Conservation (phyloP, 2,113 vertebrate genomes). For the Siniperca chuatsi region DNA sequence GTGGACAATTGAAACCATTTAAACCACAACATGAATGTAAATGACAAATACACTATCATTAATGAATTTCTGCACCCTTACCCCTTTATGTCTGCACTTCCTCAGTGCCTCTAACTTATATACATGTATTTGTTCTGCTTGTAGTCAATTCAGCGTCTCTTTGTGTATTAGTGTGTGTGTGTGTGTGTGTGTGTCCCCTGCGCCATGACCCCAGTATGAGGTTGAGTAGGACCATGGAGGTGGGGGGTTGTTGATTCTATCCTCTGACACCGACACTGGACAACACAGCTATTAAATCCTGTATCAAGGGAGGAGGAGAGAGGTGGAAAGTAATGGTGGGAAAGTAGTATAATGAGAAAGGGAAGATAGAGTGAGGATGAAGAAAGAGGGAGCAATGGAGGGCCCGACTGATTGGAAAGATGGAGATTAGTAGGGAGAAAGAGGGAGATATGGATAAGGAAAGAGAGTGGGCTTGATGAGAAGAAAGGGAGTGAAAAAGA, state of each 20-base stretch:
- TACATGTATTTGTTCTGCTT: neutral
- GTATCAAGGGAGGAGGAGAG: conserved; percentile 27
- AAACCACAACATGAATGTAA: neutral
- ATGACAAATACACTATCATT: too few relatives aligned
- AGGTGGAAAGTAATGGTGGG: conserved; percentile 33
- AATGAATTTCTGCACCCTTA: neutral
- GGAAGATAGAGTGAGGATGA: conserved; percentile 29
- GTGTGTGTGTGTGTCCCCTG: neutral
- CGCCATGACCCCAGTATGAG: conserved; percentile 56
- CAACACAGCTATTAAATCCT: conserved; percentile 67
- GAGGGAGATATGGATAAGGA: conserved; percentile 39
- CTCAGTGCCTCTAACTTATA: neutral
- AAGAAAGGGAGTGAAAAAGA: conserved; percentile 59
- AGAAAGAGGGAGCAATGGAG: conserved; percentile 46
- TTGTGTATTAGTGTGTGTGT: neutral
- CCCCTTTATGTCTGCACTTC: neutral
- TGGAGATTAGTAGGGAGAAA: conserved; percentile 52
- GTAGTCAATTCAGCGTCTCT: neutral
- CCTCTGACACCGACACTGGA: conserved; percentile 61
- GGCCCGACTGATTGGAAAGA: conserved; percentile 65
- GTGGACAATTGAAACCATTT: neutral
- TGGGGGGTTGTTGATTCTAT: conserved; percentile 46
- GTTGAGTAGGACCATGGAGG: conserved; percentile 45
- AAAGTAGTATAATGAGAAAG: conserved; percentile 51
- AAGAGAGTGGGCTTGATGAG: conserved; percentile 66